Evolutionary conservation across 2,113 vertebrate genomes (phyloP).

Genomic region (Leucopsar rothschildi): DNA sequence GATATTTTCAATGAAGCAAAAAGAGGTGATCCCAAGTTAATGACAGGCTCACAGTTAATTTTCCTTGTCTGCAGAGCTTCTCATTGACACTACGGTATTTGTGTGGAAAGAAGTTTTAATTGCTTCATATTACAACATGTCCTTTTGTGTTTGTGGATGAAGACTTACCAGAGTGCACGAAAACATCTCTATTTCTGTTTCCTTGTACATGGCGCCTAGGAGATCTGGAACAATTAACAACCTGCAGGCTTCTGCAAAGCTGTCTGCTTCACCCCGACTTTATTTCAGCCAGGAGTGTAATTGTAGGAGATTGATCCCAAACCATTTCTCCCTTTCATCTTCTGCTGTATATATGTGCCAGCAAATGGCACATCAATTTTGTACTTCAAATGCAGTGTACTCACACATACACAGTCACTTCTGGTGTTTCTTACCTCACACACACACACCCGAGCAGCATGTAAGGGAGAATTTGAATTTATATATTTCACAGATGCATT

Average conservation of each 20-base stretch:
- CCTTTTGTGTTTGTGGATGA: background rate
- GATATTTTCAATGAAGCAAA: background rate
- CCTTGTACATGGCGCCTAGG: background rate
- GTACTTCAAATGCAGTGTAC: background rate
- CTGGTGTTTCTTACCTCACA: background rate
- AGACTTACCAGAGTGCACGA: background rate
- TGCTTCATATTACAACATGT: background rate
- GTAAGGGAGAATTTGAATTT: background rate
- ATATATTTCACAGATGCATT: background rate
- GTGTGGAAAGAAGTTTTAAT: background rate
- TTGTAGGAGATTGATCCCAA: background rate
- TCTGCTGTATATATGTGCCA: background rate
- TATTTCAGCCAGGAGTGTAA: background rate
- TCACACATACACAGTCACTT: background rate
- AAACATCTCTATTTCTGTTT: background rate
- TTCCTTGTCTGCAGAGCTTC: background rate
- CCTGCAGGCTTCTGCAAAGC: background rate
- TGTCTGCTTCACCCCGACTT: background rate
- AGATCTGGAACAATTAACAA: background rate
- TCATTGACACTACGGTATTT: background rate
- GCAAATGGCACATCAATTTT: background rate
- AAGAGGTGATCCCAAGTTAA: background rate
- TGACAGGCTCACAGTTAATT: background rate
- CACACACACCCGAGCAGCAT: rapidly evolving
- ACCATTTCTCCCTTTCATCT: background rate